Evolutionary conservation across 2,797 vertebrate genomes (phyloP), one percentile per base, ranked within the genome.

Genomic region (Phylloscopus collybita): DNA sequence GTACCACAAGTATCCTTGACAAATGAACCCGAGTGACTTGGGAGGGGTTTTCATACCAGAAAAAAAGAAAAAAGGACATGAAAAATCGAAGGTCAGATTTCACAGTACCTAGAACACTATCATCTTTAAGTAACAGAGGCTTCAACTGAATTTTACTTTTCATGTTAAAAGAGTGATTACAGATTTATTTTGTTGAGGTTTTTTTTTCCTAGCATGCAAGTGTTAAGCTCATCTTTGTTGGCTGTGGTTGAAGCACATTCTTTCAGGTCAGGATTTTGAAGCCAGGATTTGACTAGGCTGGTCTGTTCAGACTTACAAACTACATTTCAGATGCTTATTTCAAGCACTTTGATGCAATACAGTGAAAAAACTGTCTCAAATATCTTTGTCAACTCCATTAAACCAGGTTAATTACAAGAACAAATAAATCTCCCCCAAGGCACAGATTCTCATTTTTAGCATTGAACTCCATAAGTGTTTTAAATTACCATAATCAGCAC

Each of bases 181-280:
- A 74, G 65, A 73, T 42, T 75, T 64, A 17, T 27, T 92, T 62
- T 13, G 5, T 19, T 30, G 11, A 62, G 21, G 6, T 2, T 22
- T n/a, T 27, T 73, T 66, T 62, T 9, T 4, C 6, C 40, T 38
- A 27, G 44, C 26, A 81, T 60, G 8, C 36, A 71, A 89, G n/a
- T 8, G 16, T 73, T 87, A 80, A 82, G 8, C 26, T 85, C 18
- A 70, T 62, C 40, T 93, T 82, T 87, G n/a, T 26, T 80, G 40
- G 49, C 40, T 82, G 23, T 71, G 15, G 65, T 45, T 56, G 67
- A 87, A 92, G 13, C 42, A 74, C 38, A 40, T 64, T 42, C 69
- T 94, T 91, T 90, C 23, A 92, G 71, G 59, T 75, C 50, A 72
- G 25, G 42, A 85, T 85, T 94, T 13, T 86, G 53, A 91, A 83